These are phyloP conservation scores for Aleiodes testaceus DNA, from an alignment of 2,888 invertebrate genomes.

Conservation along the genomic window DNA sequence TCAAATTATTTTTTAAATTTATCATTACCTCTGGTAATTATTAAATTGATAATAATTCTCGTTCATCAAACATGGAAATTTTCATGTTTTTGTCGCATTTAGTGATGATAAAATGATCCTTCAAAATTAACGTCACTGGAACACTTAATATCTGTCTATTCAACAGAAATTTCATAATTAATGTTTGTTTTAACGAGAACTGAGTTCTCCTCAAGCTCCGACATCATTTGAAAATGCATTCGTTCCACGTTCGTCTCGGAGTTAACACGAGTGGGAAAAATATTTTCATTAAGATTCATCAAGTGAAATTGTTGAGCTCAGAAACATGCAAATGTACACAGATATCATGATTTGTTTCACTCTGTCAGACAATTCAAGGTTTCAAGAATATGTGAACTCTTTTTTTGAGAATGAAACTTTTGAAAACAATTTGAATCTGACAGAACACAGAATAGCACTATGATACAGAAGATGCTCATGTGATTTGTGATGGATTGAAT, in stretches of 20 bases:
- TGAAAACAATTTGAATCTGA: too few species aligned
- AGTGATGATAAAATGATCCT: not conserved
- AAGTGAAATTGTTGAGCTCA: not conserved
- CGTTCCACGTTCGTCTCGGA: not conserved
- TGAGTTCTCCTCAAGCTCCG: not conserved
- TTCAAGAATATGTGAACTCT: too few species aligned
- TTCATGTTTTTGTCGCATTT: too few species aligned
- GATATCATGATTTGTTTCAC: not conserved
- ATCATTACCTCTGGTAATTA: too few species aligned
- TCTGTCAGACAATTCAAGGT: not conserved
- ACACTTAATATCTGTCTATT: slow-evolving; percentile 8
- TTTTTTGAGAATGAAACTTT: too few species aligned
- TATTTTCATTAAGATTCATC: slow-evolving; percentile 42
- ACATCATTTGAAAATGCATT: not conserved
- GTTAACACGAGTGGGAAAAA: slow-evolving; percentile 29
- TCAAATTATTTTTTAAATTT: too few species aligned
- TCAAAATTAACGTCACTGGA: not conserved
- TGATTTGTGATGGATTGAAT: too few species aligned
- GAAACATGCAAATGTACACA: not conserved
- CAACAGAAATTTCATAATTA: slow-evolving; percentile 10
- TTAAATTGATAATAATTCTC: too few species aligned
- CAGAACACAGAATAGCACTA: too few species aligned
- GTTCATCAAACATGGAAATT: too few species aligned
- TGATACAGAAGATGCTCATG: too few species aligned
- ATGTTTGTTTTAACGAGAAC: slow-evolving; percentile 7